Evolutionary conservation across 2,888 invertebrate species (phyloP), one percentile per base, ranked within the genome.

Genomic region (Sialis lutaria): DNA sequence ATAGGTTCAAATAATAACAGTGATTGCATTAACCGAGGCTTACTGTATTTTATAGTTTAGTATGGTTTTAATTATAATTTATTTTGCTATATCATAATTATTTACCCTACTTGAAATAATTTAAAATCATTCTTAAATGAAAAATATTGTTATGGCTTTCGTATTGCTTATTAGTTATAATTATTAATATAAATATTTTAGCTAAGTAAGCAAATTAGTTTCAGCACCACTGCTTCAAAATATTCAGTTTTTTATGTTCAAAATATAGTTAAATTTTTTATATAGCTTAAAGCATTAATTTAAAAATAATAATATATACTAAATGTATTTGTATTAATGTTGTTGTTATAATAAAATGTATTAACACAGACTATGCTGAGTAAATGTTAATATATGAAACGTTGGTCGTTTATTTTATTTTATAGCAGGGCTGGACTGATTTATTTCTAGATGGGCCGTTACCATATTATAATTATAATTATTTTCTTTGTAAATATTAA

Each of bases 241-340:
- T 9, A 37, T 10, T 10, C 37, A 7, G 10, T 37, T 37, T 37
- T 37, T 37, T 7, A 37, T 37, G n/a, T 37, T 10, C 12, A 37
- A 12, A 37, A 35, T 35, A n/a, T 35, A 9, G 8, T 35, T 9
- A 22, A 22, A 37, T 10, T n/a, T 37, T 37, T 10, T 10, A 6
- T n/a, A 37, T 42, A 42, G 42, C 42, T 42, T 13, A 22, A 42
- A 42, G 42, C 42, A 42, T 42, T 42, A 31, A 42, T 30, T 13
- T 31, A 31, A 30, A 31, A 9, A 42, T 22, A 30, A 30, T 42
- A 42, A 30, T 30, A 42, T 32, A 42, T 10, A 30, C 3, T 30
- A 42, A 13, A 32, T 10, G 22, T 13, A 42, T 22, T 42, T 42
- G 42, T 42, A 42, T 42, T 42, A 42, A 42, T 42, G 42, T 42